Percentiles rank a stretch among this genome's conserved stretches.
Conservation (phyloP, 2,113 vertebrate genomes). For the Nannobrachium achirus region DNA sequence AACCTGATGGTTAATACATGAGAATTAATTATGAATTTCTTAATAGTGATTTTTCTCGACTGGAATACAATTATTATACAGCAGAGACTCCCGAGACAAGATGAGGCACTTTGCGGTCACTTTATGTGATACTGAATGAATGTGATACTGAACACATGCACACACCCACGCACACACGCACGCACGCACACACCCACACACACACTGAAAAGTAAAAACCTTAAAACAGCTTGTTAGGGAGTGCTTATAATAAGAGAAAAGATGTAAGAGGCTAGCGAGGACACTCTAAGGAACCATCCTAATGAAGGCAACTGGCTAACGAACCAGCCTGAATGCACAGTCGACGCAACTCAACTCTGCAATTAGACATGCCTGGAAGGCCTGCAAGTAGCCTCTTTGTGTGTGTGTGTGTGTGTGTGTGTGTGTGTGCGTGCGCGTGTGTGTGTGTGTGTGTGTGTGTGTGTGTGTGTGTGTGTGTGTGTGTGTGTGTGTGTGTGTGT, state of each 20-base stretch:
- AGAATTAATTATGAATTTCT: too few species aligned
- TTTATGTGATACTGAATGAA: slow-evolving; percentile 7
- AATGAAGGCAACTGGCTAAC: slow-evolving; percentile 46
- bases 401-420: slow-evolving; percentile 8
- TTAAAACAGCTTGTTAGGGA: slow-evolving; percentile 53
- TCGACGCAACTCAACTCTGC: slow-evolving; percentile 46
- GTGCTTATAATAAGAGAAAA: slow-evolving; percentile 45
- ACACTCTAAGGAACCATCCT: slow-evolving; percentile 55
- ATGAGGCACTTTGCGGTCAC: slow-evolving; percentile 8
- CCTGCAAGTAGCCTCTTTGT: slow-evolving; percentile 18
- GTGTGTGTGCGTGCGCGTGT: not conserved
- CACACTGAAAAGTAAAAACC: slow-evolving; percentile 22
- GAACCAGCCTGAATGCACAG: slow-evolving; percentile 39
- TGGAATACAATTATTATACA: not conserved
- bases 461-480: not conserved
- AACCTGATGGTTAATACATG: too few species aligned
- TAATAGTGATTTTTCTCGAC: too few species aligned
- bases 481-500: not conserved
- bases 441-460: not conserved
- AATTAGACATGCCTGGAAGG: slow-evolving; percentile 55
- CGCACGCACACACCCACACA: slow-evolving; percentile 2
- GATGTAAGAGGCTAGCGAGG: slow-evolving; percentile 46
- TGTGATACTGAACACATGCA: too few species aligned
- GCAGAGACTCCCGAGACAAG: slow-evolving; percentile 10
- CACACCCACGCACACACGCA: slow-evolving; percentile 2